Evolutionary conservation across 2,113 vertebrate species (phyloP).

Genomic region (Sorex araneus): DNA sequence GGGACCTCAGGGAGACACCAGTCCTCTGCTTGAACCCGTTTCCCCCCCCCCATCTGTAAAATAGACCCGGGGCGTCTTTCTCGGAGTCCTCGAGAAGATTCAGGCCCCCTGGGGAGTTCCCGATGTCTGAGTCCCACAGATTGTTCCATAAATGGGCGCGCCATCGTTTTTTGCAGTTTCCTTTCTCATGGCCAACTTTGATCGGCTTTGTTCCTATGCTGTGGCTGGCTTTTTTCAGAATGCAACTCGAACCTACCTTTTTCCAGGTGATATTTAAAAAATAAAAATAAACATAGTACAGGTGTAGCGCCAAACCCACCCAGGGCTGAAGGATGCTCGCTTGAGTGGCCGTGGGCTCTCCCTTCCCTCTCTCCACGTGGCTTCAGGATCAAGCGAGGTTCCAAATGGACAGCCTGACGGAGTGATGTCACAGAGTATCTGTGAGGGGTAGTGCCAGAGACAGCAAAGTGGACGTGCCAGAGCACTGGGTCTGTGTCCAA

Average conservation of each 20-base stretch:
- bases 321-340: not conserved
- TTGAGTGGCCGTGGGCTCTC: too few species aligned
- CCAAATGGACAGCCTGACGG: not conserved
- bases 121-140: not conserved
- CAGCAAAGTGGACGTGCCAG: not conserved
- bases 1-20: slow-evolving; percentile 30
- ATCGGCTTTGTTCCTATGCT: slow-evolving; percentile 12
- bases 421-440: not conserved
- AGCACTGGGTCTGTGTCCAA: not conserved
- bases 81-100: not conserved
- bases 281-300: not conserved
- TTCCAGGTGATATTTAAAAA: not conserved
- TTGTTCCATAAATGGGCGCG: not conserved
- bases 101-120: not conserved
- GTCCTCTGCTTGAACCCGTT: not conserved
- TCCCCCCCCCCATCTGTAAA: not conserved
- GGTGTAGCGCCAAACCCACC: slow-evolving; percentile 2
- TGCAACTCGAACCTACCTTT: not conserved
- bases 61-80: not conserved
- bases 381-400: slow-evolving; percentile 45
- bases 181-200: slow-evolving; percentile 32
- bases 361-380: too few species aligned
- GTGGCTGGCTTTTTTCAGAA: slow-evolving; percentile 20
- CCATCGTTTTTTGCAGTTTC: too few species aligned
- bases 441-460: not conserved